phyloP scores from a whole-genome alignment of 2,797 vertebrate genomes.

The Manis pentadactyla region DNA sequence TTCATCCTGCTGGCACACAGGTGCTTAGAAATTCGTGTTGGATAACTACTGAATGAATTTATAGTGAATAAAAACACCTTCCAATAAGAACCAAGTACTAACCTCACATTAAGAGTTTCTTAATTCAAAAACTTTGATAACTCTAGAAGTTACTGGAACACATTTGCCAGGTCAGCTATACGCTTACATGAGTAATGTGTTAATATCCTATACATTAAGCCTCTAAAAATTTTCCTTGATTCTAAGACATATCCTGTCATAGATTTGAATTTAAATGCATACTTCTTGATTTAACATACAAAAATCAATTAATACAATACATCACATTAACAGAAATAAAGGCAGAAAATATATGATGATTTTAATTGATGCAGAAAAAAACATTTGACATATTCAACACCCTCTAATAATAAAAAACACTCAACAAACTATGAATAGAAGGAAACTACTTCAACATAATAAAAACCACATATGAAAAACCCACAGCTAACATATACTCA shows the following conservation, averaged over 20 bases:
- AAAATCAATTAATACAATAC: too few relatives aligned
- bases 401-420: too few relatives aligned
- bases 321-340: too few relatives aligned
- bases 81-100: neutral
- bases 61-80: neutral
- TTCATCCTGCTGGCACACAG: neutral
- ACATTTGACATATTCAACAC: too few relatives aligned
- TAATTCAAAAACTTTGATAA: neutral
- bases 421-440: too few relatives aligned
- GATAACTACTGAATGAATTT: neutral
- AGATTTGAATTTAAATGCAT: slow-evolving; percentile 10
- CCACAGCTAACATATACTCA: too few relatives aligned
- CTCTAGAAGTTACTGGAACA: neutral
- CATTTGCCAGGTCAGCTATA: neutral
- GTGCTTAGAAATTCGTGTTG: neutral
- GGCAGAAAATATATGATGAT: too few relatives aligned
- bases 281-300: neutral
- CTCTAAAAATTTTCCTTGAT: neutral
- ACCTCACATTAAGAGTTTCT: slow-evolving; percentile 14
- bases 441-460: too few relatives aligned
- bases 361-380: too few relatives aligned
- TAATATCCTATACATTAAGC: neutral
- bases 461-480: too few relatives aligned
- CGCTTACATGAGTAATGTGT: neutral
- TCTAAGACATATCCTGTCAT: neutral